Evolutionary conservation across 30 jellyfish, hydroid and myxozoan species (phyloP).

Genomic region (Sanderia malayensis): DNA sequence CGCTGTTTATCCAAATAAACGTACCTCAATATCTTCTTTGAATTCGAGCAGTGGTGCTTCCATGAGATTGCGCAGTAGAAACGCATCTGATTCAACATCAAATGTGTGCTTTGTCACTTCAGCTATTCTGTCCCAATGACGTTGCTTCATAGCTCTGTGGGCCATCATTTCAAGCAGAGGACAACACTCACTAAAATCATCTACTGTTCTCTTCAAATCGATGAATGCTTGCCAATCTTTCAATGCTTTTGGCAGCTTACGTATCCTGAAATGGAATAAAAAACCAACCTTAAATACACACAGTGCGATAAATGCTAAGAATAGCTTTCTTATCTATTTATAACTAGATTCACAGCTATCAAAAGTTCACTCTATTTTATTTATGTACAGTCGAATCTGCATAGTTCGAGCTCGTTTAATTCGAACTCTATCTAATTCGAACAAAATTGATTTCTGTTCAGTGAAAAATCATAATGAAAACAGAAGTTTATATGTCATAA

Average conservation of each 20-base stretch:
- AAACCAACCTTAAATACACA: too few relatives aligned
- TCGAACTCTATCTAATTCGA: too few relatives aligned
- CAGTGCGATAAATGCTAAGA: too few relatives aligned
- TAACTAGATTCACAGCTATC: too few relatives aligned
- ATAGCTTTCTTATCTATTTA: too few relatives aligned
- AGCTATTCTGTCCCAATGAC: conserved; percentile 83
- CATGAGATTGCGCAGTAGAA: conserved; percentile 63
- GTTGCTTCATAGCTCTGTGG: conserved; percentile 68
- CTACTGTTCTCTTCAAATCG: conserved; percentile 75
- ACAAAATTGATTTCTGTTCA: too few relatives aligned
- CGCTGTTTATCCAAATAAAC: too few relatives aligned
- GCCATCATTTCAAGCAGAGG: conserved; percentile 90
- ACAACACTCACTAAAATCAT: conserved; percentile 82
- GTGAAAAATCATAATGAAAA: too few relatives aligned
- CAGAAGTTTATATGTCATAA: too few relatives aligned
- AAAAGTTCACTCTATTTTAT: too few relatives aligned
- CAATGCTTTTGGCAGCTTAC: conserved; percentile 73
- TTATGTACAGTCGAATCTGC: too few relatives aligned
- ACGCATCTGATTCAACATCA: conserved; percentile 70
- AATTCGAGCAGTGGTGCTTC: conserved; percentile 77
- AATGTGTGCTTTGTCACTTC: conserved; percentile 65
- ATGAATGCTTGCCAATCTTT: conserved; percentile 84
- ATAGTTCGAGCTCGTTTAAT: too few relatives aligned
- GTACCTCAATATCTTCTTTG: conserved; percentile 88
- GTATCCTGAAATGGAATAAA: conserved; percentile 42